A percentile compares a stretch with the other conserved stretches of the same genome.
Conservation (phyloP, 2,797 vertebrate species). For the Poeciliopsis infans region DNA sequence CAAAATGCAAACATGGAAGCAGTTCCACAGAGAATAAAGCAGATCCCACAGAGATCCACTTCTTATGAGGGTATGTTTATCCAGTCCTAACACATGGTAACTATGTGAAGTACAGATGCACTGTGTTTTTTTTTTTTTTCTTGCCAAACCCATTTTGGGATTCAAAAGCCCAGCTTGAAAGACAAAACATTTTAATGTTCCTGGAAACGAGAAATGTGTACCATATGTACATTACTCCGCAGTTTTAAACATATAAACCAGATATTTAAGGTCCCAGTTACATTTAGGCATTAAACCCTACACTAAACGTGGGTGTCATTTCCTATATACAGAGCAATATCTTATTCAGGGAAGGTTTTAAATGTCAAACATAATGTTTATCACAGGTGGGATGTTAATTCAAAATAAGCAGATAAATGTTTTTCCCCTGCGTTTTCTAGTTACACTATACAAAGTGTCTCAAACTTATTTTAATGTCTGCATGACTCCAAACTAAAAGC, state of each 20-base stretch:
- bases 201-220: constrained; percentile 1
- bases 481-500: not conserved
- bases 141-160: not conserved
- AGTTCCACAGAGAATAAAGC: constrained; percentile 23
- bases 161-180: not conserved
- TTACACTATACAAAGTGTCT: not conserved
- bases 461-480: not conserved
- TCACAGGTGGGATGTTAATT: not conserved
- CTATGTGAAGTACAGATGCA: not conserved
- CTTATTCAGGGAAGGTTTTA: not conserved
- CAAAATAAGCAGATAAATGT: not conserved
- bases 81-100: not conserved
- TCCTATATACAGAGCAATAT: not conserved
- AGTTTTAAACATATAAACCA: not conserved
- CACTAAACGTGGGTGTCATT: not conserved
- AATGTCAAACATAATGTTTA: constrained; percentile 2
- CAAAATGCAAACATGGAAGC: constrained; percentile 42
- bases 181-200: not conserved
- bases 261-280: not conserved
- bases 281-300: not conserved
- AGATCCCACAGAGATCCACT: not conserved
- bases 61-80: not conserved
- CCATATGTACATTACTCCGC: not conserved
- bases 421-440: not conserved
- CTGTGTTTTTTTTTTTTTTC: not conserved